Evolutionary conservation across 2,888 invertebrate species (phyloP).

Genomic region (Dascillus cervinus): DNA sequence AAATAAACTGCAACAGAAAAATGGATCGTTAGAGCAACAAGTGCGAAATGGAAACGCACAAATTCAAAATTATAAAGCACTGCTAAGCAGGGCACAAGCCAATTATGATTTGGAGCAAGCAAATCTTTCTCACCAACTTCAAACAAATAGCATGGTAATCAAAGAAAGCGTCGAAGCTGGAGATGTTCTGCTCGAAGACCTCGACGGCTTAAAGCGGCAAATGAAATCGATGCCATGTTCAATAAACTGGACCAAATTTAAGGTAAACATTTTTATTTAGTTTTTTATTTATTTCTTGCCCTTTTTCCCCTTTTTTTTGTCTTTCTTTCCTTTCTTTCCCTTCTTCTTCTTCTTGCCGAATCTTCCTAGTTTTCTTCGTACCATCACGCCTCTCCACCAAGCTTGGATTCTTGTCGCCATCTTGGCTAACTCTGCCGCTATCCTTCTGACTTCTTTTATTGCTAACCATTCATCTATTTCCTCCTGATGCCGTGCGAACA

Average conservation of each 20-base stretch:
- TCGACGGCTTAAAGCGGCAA: constrained; percentile 25
- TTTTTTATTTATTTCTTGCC: no score
- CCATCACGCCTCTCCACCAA: constrained; percentile 33
- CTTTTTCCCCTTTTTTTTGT: constrained; percentile 14
- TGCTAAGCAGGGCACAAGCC: constrained; percentile 23
- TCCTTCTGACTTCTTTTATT: constrained; percentile 20
- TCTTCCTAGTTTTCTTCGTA: constrained; percentile 25
- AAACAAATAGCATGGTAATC: constrained; percentile 22
- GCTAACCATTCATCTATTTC: constrained; percentile 28
- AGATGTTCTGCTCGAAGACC: constrained; percentile 28
- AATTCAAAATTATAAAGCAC: constrained; percentile 27
- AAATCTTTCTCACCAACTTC: constrained; percentile 24
- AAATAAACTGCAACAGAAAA: constrained; percentile 26
- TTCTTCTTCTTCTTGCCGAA: constrained; percentile 12
- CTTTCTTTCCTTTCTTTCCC: constrained; percentile 15
- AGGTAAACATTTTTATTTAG: constrained; percentile 21
- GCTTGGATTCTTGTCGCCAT: constrained; percentile 21
- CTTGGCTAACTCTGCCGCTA: constrained; percentile 9
- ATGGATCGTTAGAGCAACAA: constrained; percentile 27
- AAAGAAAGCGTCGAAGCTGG: constrained; percentile 28
- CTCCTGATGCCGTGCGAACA: constrained; percentile 19
- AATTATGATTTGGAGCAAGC: constrained; percentile 30
- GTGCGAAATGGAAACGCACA: constrained; percentile 22
- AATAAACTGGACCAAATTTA: constrained; percentile 25
- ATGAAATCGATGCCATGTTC: constrained; percentile 17